A percentile compares a stretch with the other conserved stretches of the same genome.
Evolutionary conservation across 2,113 vertebrate species (phyloP).

Genomic region (Numenius arquata): DNA sequence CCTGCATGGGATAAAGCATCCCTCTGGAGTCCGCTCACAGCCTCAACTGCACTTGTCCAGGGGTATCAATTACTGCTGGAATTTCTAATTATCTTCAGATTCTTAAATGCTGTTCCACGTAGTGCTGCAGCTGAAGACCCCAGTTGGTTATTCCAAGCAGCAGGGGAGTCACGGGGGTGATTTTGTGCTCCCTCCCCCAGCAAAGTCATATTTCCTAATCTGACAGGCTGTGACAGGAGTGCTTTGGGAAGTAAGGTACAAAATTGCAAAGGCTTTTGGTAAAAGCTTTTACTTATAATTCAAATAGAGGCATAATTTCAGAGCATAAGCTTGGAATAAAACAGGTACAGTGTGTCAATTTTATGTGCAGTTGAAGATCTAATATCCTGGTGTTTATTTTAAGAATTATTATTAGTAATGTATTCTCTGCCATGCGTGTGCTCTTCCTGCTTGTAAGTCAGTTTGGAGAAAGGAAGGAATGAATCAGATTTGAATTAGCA

Average conservation of each 20-base stretch:
- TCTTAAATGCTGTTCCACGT: neutral
- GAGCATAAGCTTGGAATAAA: neutral
- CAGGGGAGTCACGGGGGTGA: neutral
- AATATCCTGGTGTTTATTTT: constrained; percentile 24
- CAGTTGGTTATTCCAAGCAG: neutral
- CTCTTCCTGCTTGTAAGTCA: neutral
- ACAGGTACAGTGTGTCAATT: neutral
- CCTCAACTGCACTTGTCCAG: neutral
- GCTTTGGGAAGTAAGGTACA: neutral
- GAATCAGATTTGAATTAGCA: neutral
- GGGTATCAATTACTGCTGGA: neutral
- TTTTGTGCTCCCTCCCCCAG: neutral
- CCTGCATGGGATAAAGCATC: neutral
- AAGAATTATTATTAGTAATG: neutral
- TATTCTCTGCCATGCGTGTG: neutral
- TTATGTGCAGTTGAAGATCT: neutral
- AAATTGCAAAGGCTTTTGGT: neutral
- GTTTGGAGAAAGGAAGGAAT: neutral
- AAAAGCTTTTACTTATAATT: neutral
- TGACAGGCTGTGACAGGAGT: neutral
- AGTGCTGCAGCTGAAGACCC: neutral
- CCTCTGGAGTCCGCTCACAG: neutral
- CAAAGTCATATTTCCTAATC: neutral
- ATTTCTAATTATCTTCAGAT: neutral
- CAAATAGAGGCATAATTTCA: neutral